Percentiles rank a stretch among this genome's conserved stretches.
These are phyloP conservation scores for Phymastichus coffea DNA, from an alignment of 1,140 invertebrate species.

Conservation along the genomic window DNA sequence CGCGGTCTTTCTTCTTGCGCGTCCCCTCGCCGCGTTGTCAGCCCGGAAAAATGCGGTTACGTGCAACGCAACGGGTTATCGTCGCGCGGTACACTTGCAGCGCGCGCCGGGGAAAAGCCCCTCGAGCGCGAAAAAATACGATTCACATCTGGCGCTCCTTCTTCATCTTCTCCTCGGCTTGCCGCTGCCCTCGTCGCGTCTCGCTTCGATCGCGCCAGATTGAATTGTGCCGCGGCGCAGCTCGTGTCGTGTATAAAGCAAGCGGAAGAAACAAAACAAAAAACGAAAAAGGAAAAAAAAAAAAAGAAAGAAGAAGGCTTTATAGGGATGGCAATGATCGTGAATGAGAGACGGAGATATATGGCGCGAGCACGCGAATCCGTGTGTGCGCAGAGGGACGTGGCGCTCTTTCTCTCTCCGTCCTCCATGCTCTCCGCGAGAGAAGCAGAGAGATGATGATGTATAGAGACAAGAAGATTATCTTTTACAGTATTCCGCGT, in stretches of 20 bases:
- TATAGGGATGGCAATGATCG: neutral
- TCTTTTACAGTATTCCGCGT: neutral
- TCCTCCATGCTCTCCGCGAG: too few species aligned
- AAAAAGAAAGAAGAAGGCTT: slow-evolving; percentile 1
- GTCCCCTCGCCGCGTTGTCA: neutral
- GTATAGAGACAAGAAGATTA: neutral
- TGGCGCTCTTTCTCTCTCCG: too few species aligned
- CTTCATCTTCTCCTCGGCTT: neutral
- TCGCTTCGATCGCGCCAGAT: neutral
- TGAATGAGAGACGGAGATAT: neutral
- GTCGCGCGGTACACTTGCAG: too few species aligned
- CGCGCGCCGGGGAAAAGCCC: slow-evolving; percentile 1
- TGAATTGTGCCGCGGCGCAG: slow-evolving; percentile 12
- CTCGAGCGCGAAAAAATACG: slow-evolving; percentile 8
- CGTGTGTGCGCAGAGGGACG: too few species aligned
- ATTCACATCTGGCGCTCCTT: slow-evolving; percentile 9
- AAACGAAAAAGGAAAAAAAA: too few species aligned
- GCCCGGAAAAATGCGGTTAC: slow-evolving; percentile 4
- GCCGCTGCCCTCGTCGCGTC: too few species aligned
- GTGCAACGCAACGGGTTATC: slow-evolving; percentile 18
- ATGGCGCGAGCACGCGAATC: too few species aligned
- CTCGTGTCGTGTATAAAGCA: too few species aligned
- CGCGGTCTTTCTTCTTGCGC: neutral
- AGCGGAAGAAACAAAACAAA: too few species aligned
- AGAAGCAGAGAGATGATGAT: too few species aligned